Evolutionary conservation across 2,888 invertebrate species (phyloP), one percentile per base, ranked within the genome.

Genomic region (Phaedon cochleariae): DNA sequence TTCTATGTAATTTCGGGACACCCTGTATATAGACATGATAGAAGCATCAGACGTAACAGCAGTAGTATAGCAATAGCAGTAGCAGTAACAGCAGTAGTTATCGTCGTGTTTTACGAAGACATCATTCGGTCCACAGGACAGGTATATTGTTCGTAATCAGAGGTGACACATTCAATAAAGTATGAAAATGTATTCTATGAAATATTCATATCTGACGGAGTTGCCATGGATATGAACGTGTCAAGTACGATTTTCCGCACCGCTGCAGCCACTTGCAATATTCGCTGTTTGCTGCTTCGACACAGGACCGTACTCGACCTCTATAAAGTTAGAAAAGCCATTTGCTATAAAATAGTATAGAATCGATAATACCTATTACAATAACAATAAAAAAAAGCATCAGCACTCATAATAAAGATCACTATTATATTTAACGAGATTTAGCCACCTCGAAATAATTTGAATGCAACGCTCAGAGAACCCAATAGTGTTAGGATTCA

Each of bases 171-270:
- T 83, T 83, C 84, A 84, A 84, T 84, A 84, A 84, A 84, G 83
- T 84, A 84, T 84, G 84, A 84, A 84, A 84, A 84, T 83, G 83
- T 83, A 82, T 81, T 83, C 83, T 81, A 84, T 84, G 84, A 84
- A 84, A 84, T 84, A 84, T 84, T 84, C 83, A 84, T 84, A 83
- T 82, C 83, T 80, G 79, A 79, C 79, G 78, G 77, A 80, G 80
- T 81, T 82, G 82, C 82, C 80, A 82, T 82, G 82, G 82, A 82
- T 83, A 82, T 82, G 80, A 80, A 78, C 77, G 62, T 81, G 82
- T 82, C 83, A 82, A 81, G 80, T 81, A 81, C 80, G 82, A 82
- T 83, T 82, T 83, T 82, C 81, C 82, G 78, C 79, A 75, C 77
- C 78, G 77, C 74, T 79, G 81, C 81, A 81, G 75, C 76, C 77